Conservation (phyloP, 2,888 invertebrate genomes). For the Ditula angustiorana region DNA sequence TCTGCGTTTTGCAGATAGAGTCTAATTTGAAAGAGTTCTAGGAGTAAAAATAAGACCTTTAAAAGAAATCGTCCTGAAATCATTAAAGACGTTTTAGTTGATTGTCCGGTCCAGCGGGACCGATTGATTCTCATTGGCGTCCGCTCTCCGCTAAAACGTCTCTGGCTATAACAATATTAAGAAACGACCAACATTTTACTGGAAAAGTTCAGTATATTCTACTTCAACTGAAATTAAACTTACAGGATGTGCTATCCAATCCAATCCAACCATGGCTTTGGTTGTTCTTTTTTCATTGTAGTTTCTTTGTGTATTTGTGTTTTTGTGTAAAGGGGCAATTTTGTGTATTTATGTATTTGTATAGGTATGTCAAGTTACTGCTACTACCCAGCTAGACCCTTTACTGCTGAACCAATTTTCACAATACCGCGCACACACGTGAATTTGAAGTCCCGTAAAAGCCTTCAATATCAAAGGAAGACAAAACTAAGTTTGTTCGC, state of each 20-base stretch:
- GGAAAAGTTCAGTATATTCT: background rate
- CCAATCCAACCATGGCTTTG: background rate
- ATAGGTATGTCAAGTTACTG: no score
- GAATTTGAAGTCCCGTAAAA: no score
- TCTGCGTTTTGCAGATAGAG: background rate
- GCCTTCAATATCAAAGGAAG: no score
- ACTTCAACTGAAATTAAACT: background rate
- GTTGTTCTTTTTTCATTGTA: background rate
- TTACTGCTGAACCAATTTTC: no score
- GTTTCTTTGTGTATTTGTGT: background rate
- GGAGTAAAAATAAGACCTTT: background rate
- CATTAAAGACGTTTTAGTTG: conserved; percentile 26
- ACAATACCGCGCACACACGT: no score
- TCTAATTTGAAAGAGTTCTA: background rate
- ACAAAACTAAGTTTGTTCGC: no score
- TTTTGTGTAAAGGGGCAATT: no score
- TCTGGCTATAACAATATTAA: background rate
- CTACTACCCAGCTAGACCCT: no score
- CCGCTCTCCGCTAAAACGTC: conserved; percentile 1
- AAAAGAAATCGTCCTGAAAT: background rate
- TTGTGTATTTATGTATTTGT: no score
- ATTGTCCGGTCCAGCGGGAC: background rate
- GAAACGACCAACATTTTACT: conserved; percentile 5
- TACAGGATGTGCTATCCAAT: background rate
- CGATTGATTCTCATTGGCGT: conserved; percentile 6